Evolutionary conservation across 2,797 vertebrate species (phyloP), one percentile per base, ranked within the genome.

Genomic region (Xenentodon cancila): DNA sequence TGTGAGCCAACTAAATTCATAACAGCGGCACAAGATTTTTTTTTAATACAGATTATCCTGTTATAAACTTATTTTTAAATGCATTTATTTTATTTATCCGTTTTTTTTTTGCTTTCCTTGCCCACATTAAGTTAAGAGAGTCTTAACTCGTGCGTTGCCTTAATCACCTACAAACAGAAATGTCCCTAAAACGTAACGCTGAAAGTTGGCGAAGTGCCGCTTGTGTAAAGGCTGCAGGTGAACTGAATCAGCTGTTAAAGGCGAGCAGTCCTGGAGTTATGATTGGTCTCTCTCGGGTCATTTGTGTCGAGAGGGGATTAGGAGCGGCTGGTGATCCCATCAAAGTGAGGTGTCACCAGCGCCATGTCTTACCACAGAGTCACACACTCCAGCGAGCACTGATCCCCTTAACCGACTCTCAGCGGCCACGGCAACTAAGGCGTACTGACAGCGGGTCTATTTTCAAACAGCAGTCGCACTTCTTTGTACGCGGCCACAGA

Each of bases 391-490:
- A 91, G 88, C 86, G 85, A 90, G 80, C 90, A 79, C 87, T 93
- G 89, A 94, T 92, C 89, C 85, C 90, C 77, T 87, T 92, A 94
- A 94, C 82, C 56, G 86, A 89, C 91, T 92, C 84, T 84, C 86
- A 73, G 79, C 32, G 73, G 77, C 83, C 83, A 85, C 44, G 2
- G 68, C 69, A 70, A 57, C 82, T 84, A 85, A 89, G 75, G 72
- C 70, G 0, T 79, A 82, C 80, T 83, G 84, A 86, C 85, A 87
- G 79, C 55, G 51, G 70, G 76, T 54, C 89, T 80, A 89, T 93
- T 94, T 93, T 88, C 88, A 12, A 89, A 58, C 79, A 85, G 73
- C 88, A 93, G 90, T 88, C 82, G 85, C 84, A 53, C 75, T 84
- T 84, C 91, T 88, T 90, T 87, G 85, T 70, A 82, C 83, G 52